Evolutionary conservation across 1,140 invertebrate species (phyloP).

Genomic region (Hestina assimilis): DNA sequence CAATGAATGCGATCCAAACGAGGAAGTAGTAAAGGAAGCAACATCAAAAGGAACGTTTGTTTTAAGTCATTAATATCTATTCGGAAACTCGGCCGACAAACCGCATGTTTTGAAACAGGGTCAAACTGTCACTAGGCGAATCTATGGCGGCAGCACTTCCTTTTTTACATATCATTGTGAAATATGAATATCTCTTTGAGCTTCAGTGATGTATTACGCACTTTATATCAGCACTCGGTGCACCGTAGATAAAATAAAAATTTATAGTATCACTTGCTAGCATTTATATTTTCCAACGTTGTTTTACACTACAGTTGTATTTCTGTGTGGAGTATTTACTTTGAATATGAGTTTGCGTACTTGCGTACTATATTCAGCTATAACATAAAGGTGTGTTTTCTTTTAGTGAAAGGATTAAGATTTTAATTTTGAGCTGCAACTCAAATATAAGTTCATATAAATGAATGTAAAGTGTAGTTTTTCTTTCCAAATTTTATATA

Average conservation of each 20-base stretch:
- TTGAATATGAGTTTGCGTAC: no score
- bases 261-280: not conserved
- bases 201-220: constrained; percentile 16
- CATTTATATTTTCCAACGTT: not conserved
- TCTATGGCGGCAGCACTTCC: constrained; percentile 21
- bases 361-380: no score
- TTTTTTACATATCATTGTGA: constrained; percentile 21
- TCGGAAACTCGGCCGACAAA: constrained; percentile 24
- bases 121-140: constrained; percentile 12
- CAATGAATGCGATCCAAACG: constrained; percentile 7
- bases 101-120: constrained; percentile 30
- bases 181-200: constrained; percentile 28
- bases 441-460: no score
- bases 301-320: no score
- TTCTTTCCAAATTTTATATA: no score
- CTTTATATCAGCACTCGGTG: not conserved
- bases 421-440: no score
- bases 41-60: constrained; percentile 20
- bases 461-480: no score
- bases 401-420: no score
- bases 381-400: no score
- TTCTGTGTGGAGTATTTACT: no score
- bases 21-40: constrained; percentile 18
- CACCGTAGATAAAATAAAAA: constrained; percentile 12
- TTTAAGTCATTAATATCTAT: constrained; percentile 25